These are phyloP conservation scores for Theonella swinhoei DNA, from an alignment of 37 sponge, comb jelly and placozoan genomes.

Conservation along the genomic window DNA sequence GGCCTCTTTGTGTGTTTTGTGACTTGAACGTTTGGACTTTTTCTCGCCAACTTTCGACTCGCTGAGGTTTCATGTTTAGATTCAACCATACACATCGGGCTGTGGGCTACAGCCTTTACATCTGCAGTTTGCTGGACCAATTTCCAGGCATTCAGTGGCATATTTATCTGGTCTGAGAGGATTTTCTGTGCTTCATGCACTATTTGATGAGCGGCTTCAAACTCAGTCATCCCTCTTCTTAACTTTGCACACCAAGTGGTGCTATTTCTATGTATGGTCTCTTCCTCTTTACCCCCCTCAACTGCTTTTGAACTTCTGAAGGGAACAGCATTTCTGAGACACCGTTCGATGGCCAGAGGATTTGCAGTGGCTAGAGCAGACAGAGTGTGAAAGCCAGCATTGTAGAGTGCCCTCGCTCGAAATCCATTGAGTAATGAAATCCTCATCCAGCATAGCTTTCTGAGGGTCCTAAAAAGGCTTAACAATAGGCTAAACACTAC, in stretches of 20 bases:
- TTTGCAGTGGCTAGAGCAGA: constrained; percentile 82
- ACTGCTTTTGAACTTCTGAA: constrained; percentile 71
- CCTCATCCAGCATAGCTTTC: constrained; percentile 41
- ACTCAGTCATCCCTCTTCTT: constrained; percentile 75
- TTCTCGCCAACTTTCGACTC: too few relatives aligned
- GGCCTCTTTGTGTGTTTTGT: too few relatives aligned
- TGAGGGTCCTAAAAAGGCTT: constrained; percentile 58
- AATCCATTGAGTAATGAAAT: constrained; percentile 88
- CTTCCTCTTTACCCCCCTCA: neutral
- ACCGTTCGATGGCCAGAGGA: constrained; percentile 62
- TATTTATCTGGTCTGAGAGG: constrained; percentile 51
- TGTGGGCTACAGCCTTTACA: too few relatives aligned
- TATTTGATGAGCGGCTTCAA: constrained; percentile 78
- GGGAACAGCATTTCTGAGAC: constrained; percentile 82
- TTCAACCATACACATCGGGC: too few relatives aligned
- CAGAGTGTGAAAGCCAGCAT: constrained; percentile 87
- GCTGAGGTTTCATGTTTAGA: too few relatives aligned
- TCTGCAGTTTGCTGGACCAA: constrained; percentile 67
- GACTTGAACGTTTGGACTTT: too few relatives aligned
- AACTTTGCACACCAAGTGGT: constrained; percentile 81
- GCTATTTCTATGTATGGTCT: neutral
- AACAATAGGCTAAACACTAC: too few relatives aligned
- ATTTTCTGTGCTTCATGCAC: constrained; percentile 83
- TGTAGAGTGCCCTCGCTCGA: constrained; percentile 93
- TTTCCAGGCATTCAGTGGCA: constrained; percentile 64